Evolutionary conservation across 2,888 invertebrate species (phyloP).

Genomic region (Ichneumon xanthorius): DNA sequence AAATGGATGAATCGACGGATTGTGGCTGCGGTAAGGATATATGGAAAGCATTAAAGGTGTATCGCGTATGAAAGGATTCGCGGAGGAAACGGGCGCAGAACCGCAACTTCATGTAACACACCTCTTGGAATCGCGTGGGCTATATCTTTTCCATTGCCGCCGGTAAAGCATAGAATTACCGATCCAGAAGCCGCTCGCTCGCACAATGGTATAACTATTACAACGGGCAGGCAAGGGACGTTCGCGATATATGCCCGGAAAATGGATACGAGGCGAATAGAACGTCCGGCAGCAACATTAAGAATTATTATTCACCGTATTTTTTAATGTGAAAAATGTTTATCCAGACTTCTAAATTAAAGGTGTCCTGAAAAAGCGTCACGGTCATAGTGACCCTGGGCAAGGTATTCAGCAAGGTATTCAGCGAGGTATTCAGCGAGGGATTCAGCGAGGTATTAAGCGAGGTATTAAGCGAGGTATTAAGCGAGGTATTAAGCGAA

Average conservation of each 20-base stretch:
- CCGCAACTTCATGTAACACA: constrained; percentile 11
- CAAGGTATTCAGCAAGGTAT: too few relatives aligned
- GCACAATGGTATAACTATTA: constrained; percentile 26
- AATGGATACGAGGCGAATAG: constrained; percentile 22
- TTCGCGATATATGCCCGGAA: constrained; percentile 11
- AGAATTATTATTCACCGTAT: neutral
- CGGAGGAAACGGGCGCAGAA: neutral
- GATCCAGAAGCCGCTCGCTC: neutral
- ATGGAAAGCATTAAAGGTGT: neutral
- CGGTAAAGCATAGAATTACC: constrained; percentile 28
- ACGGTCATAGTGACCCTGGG: too few relatives aligned
- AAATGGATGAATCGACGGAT: too few relatives aligned
- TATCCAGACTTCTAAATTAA: too few relatives aligned
- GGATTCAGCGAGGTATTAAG: too few relatives aligned
- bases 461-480: too few relatives aligned
- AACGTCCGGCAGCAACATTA: constrained; percentile 8
- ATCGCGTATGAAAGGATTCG: constrained; percentile 2
- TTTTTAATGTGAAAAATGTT: neutral
- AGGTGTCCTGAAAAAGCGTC: too few relatives aligned
- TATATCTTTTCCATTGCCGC: constrained; percentile 10
- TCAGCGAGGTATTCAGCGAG: too few relatives aligned
- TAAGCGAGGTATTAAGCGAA: too few relatives aligned
- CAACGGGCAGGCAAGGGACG: constrained; percentile 19
- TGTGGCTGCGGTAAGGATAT: neutral
- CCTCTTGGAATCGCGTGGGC: constrained; percentile 2